Conservation (phyloP, 2,113 vertebrate species). For the Dolichotis patagonum region DNA sequence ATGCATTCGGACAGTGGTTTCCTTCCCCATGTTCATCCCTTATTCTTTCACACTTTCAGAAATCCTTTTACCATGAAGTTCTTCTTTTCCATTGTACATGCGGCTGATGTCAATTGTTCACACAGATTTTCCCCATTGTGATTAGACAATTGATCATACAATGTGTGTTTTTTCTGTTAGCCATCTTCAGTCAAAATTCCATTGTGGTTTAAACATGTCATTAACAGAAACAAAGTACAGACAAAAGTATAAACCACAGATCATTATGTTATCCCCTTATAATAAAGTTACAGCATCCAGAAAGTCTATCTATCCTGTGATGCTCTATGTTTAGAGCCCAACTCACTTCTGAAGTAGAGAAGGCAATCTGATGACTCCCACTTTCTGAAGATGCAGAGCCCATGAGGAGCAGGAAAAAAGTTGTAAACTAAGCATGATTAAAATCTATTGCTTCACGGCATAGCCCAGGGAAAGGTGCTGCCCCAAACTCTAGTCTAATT, state of each 20-base stretch:
- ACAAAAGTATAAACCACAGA: background rate
- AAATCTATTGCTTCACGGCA: background rate
- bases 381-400: rapidly evolving
- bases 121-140: background rate
- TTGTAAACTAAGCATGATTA: background rate
- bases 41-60: background rate
- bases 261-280: background rate
- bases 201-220: background rate
- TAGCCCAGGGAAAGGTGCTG: background rate
- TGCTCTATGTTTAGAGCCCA: no score
- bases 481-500: constrained; percentile 27
- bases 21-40: background rate
- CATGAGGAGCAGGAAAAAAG: background rate
- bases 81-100: background rate
- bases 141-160: background rate
- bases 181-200: constrained; percentile 6
- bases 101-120: background rate
- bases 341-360: rapidly evolving
- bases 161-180: background rate
- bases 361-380: background rate
- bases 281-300: background rate
- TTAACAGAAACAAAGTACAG: background rate
- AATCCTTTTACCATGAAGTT: background rate
- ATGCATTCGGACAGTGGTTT: background rate
- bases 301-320: background rate